These are phyloP conservation scores for Sabellastarte sp. DNA, from an alignment of 2,888 invertebrate genomes.

Conservation along the genomic window DNA sequence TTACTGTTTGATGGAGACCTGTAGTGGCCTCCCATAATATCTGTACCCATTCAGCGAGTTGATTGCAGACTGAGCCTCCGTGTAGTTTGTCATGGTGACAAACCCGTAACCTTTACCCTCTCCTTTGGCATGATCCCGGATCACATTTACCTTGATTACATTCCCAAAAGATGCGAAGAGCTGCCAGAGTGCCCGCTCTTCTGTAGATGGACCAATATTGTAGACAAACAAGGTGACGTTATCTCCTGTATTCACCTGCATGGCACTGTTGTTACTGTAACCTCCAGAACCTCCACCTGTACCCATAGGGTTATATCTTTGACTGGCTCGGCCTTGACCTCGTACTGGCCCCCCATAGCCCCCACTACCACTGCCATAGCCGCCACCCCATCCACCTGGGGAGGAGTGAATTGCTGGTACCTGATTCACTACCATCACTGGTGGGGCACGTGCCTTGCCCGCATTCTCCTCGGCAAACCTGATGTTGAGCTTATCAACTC, in stretches of 20 bases:
- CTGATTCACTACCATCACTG: slow-evolving; percentile 9
- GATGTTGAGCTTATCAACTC: slow-evolving; percentile 75
- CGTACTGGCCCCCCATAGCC: slow-evolving; percentile 6
- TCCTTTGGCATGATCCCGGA: slow-evolving; percentile 51
- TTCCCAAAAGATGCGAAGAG: slow-evolving; percentile 57
- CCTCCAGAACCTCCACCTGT: slow-evolving; percentile 9
- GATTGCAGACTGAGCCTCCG: slow-evolving; percentile 57
- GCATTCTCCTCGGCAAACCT: slow-evolving; percentile 80
- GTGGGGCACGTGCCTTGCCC: slow-evolving; percentile 24
- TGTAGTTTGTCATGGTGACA: slow-evolving; percentile 58
- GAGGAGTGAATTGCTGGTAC: background rate
- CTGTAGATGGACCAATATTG: slow-evolving; percentile 58
- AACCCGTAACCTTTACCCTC: slow-evolving; percentile 59
- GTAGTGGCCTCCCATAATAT: slow-evolving; percentile 51
- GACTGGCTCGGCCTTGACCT: background rate
- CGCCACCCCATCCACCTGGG: slow-evolving; percentile 4
- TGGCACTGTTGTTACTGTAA: slow-evolving; percentile 4
- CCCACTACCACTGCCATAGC: slow-evolving; percentile 1
- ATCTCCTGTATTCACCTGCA: no score
- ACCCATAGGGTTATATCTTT: slow-evolving; percentile 8
- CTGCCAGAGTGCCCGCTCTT: slow-evolving; percentile 56
- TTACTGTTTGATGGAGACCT: slow-evolving; percentile 57
- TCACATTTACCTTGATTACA: slow-evolving; percentile 57
- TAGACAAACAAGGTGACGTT: slow-evolving; percentile 55
- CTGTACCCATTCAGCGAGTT: slow-evolving; percentile 55